Base-by-base conservation (phyloP, 2,797 vertebrate species). In the Uromys caudimaculatus region DNA sequence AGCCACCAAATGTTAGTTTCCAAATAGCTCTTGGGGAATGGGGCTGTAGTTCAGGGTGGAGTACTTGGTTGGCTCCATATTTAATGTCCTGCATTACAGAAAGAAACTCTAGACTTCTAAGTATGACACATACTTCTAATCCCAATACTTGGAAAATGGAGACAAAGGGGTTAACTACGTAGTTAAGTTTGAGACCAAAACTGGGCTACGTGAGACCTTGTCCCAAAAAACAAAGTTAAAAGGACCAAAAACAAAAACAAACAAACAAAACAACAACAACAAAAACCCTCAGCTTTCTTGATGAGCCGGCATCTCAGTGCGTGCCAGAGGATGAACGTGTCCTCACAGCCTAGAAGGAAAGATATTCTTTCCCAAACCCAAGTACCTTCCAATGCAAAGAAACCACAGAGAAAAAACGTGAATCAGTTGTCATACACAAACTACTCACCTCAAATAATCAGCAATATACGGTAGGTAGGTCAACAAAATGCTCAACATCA, bases 341-440 rank as follows among this genome's bases (percentile, higher is more conserved):
- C 75, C 38, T 24, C 50, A 73, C 1, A 27, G 13, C 54, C 41
- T 38, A 77, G 29, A 77, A 77, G 29, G 54, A 60, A 91, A 7
- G 44, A 47, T 56, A 38, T 14, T 60, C 52, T 17, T 17, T 13
- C 11, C 52, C 13, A 84, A 93, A 41, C 8, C 54, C 52, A 84
- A 44, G 27, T 78, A 89, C 32, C 38, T 92, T 89, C 38, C 44
- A 85, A 71, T 1, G 50, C 41, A 77, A n/a, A 97, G 23, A 97
- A 91, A 93, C 81, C 38, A 32, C 69, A 24, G n/a, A n/a, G 47
- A 35, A 27, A 81, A 23, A 77, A 96, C 24, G 38, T 77, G 35
- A 67, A 67, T 86, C 56, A 85, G 13, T 11, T 94, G 19, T 89
- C 89, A 89, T 0, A 67, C 29, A 88, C 76, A 92, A 93, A 67